These are phyloP conservation scores for Pyralis farinalis DNA, from an alignment of 2,888 invertebrate species.

Conservation along the genomic window DNA sequence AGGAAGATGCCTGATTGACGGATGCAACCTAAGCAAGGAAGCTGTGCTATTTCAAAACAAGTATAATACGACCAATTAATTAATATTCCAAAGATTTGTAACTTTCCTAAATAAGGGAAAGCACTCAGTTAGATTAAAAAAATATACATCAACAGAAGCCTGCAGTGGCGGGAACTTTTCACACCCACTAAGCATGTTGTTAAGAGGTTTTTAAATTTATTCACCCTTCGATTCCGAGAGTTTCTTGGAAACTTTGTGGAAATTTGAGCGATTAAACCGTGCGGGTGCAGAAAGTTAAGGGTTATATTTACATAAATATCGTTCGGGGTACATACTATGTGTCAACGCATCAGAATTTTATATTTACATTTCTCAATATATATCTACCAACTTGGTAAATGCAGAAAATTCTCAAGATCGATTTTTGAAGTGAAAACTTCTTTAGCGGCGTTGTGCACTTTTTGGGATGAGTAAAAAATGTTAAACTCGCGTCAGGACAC, in stretches of 20 bases:
- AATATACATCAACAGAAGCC: constrained; percentile 39
- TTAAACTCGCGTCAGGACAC: too few relatives aligned
- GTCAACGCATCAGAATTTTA: not conserved
- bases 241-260: constrained; percentile 59
- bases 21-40: too few relatives aligned
- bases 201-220: constrained; percentile 78
- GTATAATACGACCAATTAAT: too few relatives aligned
- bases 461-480: too few relatives aligned
- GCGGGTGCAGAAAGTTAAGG: constrained; percentile 67
- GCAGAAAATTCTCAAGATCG: too few relatives aligned
- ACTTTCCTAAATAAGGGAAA: constrained; percentile 26
- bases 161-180: constrained; percentile 61
- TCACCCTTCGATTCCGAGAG: constrained; percentile 72
- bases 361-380: not conserved
- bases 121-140: constrained; percentile 49
- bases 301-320: constrained; percentile 73
- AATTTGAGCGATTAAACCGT: constrained; percentile 70
- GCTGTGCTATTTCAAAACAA: too few relatives aligned
- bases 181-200: constrained; percentile 59
- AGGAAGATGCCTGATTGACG: too few relatives aligned
- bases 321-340: constrained; percentile 8
- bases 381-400: too few relatives aligned
- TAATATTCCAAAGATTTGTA: not conserved
- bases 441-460: too few relatives aligned
- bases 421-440: too few relatives aligned